Evolutionary conservation across 2,797 vertebrate genomes (phyloP).

Genomic region (Thripadectes ignobilis): DNA sequence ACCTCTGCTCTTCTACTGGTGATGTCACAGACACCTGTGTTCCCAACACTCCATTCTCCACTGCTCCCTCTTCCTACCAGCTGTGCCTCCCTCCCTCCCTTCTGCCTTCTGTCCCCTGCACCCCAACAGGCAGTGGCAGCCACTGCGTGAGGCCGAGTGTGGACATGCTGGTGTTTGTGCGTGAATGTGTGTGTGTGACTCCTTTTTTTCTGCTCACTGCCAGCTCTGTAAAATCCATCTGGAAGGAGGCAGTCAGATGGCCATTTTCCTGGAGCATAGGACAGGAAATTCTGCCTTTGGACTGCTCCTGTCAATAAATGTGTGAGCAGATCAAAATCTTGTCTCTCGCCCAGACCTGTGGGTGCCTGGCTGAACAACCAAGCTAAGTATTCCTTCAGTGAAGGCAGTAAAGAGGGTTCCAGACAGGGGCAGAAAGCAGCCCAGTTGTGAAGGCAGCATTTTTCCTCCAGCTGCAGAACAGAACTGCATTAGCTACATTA

Average conservation of each 20-base stretch:
- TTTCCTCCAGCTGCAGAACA: background rate
- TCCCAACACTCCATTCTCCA: background rate
- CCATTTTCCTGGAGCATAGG: background rate
- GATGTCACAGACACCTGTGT: background rate
- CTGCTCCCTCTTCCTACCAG: background rate
- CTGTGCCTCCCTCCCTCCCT: fast-evolving
- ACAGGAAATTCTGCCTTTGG: background rate
- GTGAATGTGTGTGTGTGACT: background rate
- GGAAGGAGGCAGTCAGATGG: background rate
- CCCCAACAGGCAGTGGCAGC: background rate
- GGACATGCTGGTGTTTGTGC: background rate
- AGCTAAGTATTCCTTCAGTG: background rate
- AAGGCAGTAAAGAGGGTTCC: background rate
- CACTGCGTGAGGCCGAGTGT: background rate
- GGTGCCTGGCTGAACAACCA: background rate
- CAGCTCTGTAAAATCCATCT: background rate
- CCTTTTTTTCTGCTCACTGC: background rate
- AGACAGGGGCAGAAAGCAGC: background rate
- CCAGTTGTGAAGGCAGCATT: background rate
- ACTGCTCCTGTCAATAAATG: background rate
- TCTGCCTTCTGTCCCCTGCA: background rate
- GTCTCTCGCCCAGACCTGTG: background rate
- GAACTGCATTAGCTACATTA: background rate
- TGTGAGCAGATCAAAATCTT: background rate
- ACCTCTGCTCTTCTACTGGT: background rate